Base-by-base conservation (phyloP, 2,797 vertebrate species). In the Betta splendens region DNA sequence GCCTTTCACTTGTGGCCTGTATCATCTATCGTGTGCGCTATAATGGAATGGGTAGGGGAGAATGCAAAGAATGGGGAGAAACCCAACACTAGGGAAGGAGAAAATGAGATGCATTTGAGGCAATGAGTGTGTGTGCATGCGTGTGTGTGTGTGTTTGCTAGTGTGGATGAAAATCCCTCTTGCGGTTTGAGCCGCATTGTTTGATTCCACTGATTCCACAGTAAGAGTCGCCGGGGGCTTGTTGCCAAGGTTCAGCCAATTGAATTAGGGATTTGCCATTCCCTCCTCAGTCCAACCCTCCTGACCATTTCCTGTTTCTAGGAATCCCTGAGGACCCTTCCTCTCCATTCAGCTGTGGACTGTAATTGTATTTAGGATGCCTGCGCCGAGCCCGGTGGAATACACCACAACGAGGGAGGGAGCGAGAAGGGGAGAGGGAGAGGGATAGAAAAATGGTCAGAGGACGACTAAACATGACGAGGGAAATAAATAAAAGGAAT, bases 211-310 rank as follows among this genome's bases (percentile, higher is more conserved):
- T 83, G 87, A 90, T 88, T 90, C 83, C 80, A 85, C 82, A 67
- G 86, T 88, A 90, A 86, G 75, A 83, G 90, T 75, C 92, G 84
- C 91, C 80, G 71, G 89, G 89, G 91, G 89, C 89, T 83, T 82
- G 85, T 89, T 89, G 78, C 79, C 86, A 84, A 87, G 90, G 83
- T 89, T 84, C 70, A 78, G 81, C 85, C 89, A 90, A 93, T 93
- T 92, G 90, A 93, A 93, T 93, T 91, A 93, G 90, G 89, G 87
- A 89, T 87, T 86, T 85, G 77, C 79, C 33, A 71, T 85, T 89
- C 85, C 86, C 89, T 85, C 82, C 78, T 86, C 85, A 71, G 79
- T 77, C 75, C 84, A 76, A 78, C 71, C 87, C 82, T 85, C 75
- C 85, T 87, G 88, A 89, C 87, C 86, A 88, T 85, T 91, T 89